Conservation (phyloP, 2,888 invertebrate species). For the Dascillus cervinus region DNA sequence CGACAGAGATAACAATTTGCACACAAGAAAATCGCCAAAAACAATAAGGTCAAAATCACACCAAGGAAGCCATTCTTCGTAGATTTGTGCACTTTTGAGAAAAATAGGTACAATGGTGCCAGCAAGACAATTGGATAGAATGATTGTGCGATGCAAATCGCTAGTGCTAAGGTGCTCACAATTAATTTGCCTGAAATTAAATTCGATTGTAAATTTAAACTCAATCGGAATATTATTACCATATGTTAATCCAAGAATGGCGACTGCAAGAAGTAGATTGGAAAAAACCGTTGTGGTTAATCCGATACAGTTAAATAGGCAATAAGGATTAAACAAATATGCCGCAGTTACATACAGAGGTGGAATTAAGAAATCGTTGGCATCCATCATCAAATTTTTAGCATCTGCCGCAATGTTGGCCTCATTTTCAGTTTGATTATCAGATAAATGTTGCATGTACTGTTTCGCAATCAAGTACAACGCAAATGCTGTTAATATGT, state of each 20-base stretch:
- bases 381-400: constrained; percentile 47
- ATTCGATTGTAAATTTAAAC: constrained; percentile 3
- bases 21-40: constrained; percentile 5
- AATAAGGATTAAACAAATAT: constrained; percentile 85
- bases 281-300: constrained; percentile 85
- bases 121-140: constrained; percentile 76
- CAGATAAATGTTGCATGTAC: constrained; percentile 53
- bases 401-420: constrained; percentile 52
- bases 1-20: constrained; percentile 14
- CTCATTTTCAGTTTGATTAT: constrained; percentile 47
- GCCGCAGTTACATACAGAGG: constrained; percentile 66
- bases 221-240: constrained; percentile 38
- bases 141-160: constrained; percentile 74
- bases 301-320: constrained; percentile 78
- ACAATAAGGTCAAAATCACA: constrained; percentile 13
- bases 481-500: constrained; percentile 69
- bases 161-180: constrained; percentile 59
- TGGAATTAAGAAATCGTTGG: constrained; percentile 51
- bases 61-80: too few species aligned
- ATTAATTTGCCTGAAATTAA: constrained; percentile 47
- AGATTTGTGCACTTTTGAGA: constrained; percentile 49
- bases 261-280: too few species aligned
- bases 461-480: constrained; percentile 63
- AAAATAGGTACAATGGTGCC: constrained; percentile 70
- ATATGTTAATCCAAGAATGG: constrained; percentile 61